These are phyloP conservation scores for Harmothoe impar DNA, from an alignment of 2,888 invertebrate species.

Conservation along the genomic window DNA sequence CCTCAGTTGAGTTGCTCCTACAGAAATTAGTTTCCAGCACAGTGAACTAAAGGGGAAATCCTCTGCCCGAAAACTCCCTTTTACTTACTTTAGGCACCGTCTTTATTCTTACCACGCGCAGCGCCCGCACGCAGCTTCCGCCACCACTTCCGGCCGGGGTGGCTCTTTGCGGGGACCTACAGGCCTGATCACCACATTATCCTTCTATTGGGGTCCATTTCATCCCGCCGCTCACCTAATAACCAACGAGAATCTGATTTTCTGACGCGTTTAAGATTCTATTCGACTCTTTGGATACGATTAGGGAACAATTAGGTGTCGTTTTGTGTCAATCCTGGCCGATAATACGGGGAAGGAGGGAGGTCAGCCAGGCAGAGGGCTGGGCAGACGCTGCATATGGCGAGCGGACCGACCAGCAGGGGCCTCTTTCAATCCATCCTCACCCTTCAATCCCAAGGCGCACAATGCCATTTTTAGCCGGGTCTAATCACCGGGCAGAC, in stretches of 20 bases:
- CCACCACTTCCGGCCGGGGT: constrained; percentile 36
- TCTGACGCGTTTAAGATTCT: constrained; percentile 63
- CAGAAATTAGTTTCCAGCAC: background rate
- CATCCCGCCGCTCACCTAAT: constrained; percentile 60
- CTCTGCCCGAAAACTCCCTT: background rate
- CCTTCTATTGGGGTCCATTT: constrained; percentile 56
- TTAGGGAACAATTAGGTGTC: constrained; percentile 59
- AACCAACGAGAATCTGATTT: constrained; percentile 63
- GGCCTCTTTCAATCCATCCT: constrained; percentile 60
- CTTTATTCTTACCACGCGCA: constrained; percentile 49
- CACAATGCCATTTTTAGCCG: constrained; percentile 55
- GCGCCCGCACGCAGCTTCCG: background rate
- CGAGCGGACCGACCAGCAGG: background rate
- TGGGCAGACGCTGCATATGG: constrained; percentile 31
- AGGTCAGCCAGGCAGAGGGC: constrained; percentile 47
- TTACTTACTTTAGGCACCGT: constrained; percentile 39
- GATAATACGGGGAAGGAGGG: constrained; percentile 50
- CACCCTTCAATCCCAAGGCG: background rate
- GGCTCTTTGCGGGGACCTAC: background rate
- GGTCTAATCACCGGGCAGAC: constrained; percentile 43
- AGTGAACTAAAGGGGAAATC: background rate
- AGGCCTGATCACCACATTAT: constrained; percentile 59
- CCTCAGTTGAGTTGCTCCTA: background rate
- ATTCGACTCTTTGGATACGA: constrained; percentile 62
- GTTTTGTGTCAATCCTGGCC: constrained; percentile 60